Evolutionary conservation across 2,888 invertebrate genomes (phyloP), one percentile per base, ranked within the genome.

Genomic region (Pterostichus niger): DNA sequence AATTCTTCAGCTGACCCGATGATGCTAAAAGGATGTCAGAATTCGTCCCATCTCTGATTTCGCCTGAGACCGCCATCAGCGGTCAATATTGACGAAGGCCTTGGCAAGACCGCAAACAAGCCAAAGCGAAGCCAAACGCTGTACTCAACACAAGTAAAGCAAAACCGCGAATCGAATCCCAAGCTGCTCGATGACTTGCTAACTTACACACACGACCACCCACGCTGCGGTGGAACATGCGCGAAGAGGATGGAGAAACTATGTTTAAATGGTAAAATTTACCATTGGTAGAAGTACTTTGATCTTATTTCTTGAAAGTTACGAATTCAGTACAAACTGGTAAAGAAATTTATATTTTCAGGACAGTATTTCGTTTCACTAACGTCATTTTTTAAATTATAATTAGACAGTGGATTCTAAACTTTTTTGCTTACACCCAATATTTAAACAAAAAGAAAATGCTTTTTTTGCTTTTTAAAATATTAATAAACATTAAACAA

Each of bases 71-170:
- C 31, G n/a, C 11, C 24, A 59, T 11, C 68, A 13, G 40, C 40
- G 68, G 68, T 68, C 35, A 68, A 68, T 68, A 68, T 68, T 68
- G 68, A 68, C 15, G 33, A 3, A 68, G 68, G 68, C 35, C 40
- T 44, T 35, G 40, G 68, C 40, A 40, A 44, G 64, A 40, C 17
- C 15, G 68, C 68, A 68, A 68, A 68, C 68, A 68, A 59, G 59
- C 31, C 59, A 59, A 59, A 31, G 31, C 31, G 24, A 59, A 17
- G 59, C n/a, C 31, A 17, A 9, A 4, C 17, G 11, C 11, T 31
- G 24, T 59, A 59, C 59, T 31, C 31, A 1, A 59, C 59, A 59
- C 31, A 59, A 59, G 31, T 59, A 13, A 59, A 59, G 59, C 33
- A 59, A 59, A 59, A 59, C 59, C 31, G 31, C 24, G 59, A 59